Conservation (phyloP, 2,797 vertebrate species). For the Pangasius larnaudii region DNA sequence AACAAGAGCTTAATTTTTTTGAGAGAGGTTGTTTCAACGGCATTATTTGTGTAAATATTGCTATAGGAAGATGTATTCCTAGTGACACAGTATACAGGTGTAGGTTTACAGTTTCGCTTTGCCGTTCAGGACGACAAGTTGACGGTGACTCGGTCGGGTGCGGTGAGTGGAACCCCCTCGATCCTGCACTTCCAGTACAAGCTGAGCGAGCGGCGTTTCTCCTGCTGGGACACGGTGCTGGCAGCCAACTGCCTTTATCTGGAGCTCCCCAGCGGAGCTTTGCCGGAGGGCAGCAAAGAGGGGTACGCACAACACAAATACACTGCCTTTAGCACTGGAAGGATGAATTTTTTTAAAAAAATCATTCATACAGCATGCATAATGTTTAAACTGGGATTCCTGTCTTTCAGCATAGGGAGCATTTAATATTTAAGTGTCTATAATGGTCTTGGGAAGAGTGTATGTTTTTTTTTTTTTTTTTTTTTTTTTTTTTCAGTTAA, state of each 20-base stretch:
- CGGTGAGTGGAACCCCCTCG: slow-evolving; percentile 81
- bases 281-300: slow-evolving; percentile 95
- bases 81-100: neutral
- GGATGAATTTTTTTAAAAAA: neutral
- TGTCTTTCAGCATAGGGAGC: neutral
- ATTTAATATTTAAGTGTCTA: neutral
- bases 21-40: neutral
- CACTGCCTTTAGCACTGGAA: neutral
- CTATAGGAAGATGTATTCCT: neutral
- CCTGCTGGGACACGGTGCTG: slow-evolving; percentile 90
- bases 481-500: neutral
- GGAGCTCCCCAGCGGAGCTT: slow-evolving; percentile 88
- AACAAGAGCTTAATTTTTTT: slow-evolving; percentile 4
- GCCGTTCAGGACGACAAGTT: slow-evolving; percentile 50
- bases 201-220: slow-evolving; percentile 87
- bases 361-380: neutral
- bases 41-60: neutral
- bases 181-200: slow-evolving; percentile 91
- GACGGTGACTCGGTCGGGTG: slow-evolving; percentile 85
- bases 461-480: neutral
- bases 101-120: neutral
- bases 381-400: neutral
- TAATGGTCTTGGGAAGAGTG: neutral
- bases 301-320: slow-evolving; percentile 75
- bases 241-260: slow-evolving; percentile 89